Evolutionary conservation across 2,888 invertebrate genomes (phyloP).

Genomic region (Phorcus lineatus): DNA sequence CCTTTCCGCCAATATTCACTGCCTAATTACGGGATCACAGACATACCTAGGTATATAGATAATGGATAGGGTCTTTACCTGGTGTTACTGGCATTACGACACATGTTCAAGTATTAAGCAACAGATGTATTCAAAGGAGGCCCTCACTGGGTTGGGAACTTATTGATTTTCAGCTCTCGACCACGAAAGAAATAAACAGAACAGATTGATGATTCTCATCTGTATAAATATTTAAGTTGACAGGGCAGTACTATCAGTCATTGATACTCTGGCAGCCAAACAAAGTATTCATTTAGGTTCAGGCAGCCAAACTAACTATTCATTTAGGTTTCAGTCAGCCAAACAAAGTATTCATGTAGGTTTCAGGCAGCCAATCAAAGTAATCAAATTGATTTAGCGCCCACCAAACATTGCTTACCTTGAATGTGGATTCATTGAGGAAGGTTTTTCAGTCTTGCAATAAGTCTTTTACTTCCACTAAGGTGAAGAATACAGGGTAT

Average conservation of each 20-base stretch:
- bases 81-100: not conserved
- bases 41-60: too few species aligned
- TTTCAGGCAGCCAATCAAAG: too few species aligned
- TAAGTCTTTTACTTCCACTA: too few species aligned
- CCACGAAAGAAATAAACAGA: not conserved
- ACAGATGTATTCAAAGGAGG: not conserved
- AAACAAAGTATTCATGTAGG: not conserved
- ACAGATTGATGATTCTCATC: not conserved
- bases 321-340: not conserved
- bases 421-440: too few species aligned
- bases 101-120: not conserved
- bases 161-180: not conserved
- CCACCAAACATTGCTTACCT: too few species aligned
- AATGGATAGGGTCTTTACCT: too few species aligned
- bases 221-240: conserved; percentile 13
- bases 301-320: not conserved
- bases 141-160: not conserved
- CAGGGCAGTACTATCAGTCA: not conserved
- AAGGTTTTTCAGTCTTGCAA: too few species aligned
- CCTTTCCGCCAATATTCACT: too few species aligned
- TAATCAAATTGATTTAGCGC: too few species aligned
- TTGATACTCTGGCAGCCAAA: not conserved
- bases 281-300: not conserved
- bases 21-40: too few species aligned
- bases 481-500: too few species aligned